Base-by-base conservation (phyloP, 2,113 vertebrate species). In the Onychorhynchus coronatus region DNA sequence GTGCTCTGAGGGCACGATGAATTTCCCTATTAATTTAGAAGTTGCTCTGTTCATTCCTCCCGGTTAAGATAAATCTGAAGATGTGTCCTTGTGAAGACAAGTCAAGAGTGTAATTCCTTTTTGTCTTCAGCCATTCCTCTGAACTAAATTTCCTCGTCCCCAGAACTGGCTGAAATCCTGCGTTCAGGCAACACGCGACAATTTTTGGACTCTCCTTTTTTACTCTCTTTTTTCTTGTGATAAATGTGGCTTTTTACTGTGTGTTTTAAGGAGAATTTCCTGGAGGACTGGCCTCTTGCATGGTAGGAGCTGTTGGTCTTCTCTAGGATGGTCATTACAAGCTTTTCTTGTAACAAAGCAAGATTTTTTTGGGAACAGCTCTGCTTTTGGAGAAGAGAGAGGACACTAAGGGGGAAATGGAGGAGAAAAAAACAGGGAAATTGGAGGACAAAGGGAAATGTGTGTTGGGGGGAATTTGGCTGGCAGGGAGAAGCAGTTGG, bases 51-150 rank as follows among this genome's bases (percentile, higher is more conserved):
- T 94, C 62, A 3, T 75, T 93, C 82, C 53, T 68, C 65, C 10
- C 30, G 4, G 75, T 47, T 73, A 37, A 58, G 78, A 70, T 76
- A 61, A 83, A 83, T 86, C 55, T 71, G 49, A 47, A 84, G 88
- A 92, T 11, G 9, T 67, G 83, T 93, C 88, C 88, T 87, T 94
- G 86, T 24, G 27, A 78, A 78, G 83, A 73, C 52, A 59, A 80
- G 90, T 74, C 88, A 81, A 25, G 65, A 88, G 50, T 12, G n/a
- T 80, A 52, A 80, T 88, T 76, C 70, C 41, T 79, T 61, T 70
- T 73, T 73, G 65, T 80, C 66, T 68, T 87, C 72, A 63, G 1
- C 8, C 8, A 35, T 63, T 44, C 33, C 44, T 56, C 8, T 27
- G n/a, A 85, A 95, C 79, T 39, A 12, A 28, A 50, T 61, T 66